phyloP scores from a whole-genome alignment of 2,113 vertebrate genomes.

The Malurus melanocephalus region DNA sequence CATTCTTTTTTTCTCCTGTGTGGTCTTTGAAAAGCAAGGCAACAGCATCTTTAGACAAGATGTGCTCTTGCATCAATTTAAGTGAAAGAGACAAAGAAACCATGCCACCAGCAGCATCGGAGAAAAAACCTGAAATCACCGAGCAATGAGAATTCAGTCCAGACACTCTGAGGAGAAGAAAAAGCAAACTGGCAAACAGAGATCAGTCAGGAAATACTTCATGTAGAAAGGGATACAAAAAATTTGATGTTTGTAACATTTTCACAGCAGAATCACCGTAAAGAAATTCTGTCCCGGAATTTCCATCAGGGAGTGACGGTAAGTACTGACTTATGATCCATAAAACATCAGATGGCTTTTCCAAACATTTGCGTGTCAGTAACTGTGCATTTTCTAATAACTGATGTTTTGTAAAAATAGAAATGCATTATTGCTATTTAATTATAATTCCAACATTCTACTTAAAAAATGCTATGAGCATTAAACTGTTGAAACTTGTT shows the following conservation, averaged over 20 bases:
- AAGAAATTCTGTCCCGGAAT: slow-evolving; percentile 10
- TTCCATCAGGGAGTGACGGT: slow-evolving; percentile 1
- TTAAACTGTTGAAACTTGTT: not conserved
- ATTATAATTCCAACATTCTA: not conserved
- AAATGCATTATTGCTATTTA: not conserved
- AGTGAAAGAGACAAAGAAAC: slow-evolving; percentile 50
- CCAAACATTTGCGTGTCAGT: not conserved
- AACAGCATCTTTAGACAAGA: slow-evolving; percentile 29
- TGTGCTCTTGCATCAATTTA: slow-evolving; percentile 29
- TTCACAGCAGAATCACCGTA: not conserved
- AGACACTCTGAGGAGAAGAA: not conserved
- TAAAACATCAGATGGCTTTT: not conserved
- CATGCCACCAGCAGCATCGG: slow-evolving; percentile 2
- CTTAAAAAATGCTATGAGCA: not conserved
- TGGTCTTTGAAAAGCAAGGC: slow-evolving; percentile 41
- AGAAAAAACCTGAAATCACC: not conserved
- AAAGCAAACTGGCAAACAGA: slow-evolving; percentile 27
- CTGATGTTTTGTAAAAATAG: not conserved
- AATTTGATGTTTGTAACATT: not conserved
- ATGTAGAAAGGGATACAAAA: not conserved
- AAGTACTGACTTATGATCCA: slow-evolving; percentile 35
- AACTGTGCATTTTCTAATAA: not conserved
- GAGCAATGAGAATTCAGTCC: slow-evolving; percentile 18
- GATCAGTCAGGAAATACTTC: slow-evolving; percentile 19
- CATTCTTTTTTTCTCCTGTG: not conserved